These are phyloP conservation scores for Blastomussa wellsi DNA, from an alignment of 92 coral and sea anemone genomes.

Conservation along the genomic window DNA sequence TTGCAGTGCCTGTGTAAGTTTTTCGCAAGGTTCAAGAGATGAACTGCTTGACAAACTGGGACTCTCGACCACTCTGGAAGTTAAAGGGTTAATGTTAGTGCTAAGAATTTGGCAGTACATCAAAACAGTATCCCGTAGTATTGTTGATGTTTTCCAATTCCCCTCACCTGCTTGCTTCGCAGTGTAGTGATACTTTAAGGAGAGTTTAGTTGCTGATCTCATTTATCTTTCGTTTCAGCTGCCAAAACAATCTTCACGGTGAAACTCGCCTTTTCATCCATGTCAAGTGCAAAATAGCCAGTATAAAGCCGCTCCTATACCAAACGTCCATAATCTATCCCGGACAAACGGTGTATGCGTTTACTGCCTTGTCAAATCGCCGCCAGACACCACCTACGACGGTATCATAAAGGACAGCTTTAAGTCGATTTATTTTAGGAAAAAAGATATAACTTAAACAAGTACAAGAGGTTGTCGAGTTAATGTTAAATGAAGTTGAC, in stretches of 20 bases:
- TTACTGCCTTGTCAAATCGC: neutral
- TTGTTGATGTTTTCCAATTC: neutral
- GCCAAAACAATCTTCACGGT: constrained; percentile 95
- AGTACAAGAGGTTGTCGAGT: neutral
- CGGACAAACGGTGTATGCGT: neutral
- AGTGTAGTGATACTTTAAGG: neutral
- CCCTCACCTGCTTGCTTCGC: neutral
- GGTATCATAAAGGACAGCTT: neutral
- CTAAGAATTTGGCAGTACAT: neutral
- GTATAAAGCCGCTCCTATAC: neutral
- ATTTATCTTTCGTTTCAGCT: constrained; percentile 48
- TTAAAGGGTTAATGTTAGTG: neutral
- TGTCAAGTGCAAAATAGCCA: constrained; percentile 63
- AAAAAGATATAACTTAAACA: neutral
- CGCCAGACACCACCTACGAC: neutral
- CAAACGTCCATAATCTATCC: neutral
- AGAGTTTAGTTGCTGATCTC: neutral
- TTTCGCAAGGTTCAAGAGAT: no score
- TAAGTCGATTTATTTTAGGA: neutral
- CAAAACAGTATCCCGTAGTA: neutral
- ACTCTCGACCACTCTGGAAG: no score
- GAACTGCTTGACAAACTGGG: no score
- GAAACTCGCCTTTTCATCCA: constrained; percentile 96
- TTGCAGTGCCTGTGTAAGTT: neutral
- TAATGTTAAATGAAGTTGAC: neutral